Evolutionary conservation across 2,113 vertebrate species (phyloP), one percentile per base, ranked within the genome.

Genomic region (Cygnus buccinator): DNA sequence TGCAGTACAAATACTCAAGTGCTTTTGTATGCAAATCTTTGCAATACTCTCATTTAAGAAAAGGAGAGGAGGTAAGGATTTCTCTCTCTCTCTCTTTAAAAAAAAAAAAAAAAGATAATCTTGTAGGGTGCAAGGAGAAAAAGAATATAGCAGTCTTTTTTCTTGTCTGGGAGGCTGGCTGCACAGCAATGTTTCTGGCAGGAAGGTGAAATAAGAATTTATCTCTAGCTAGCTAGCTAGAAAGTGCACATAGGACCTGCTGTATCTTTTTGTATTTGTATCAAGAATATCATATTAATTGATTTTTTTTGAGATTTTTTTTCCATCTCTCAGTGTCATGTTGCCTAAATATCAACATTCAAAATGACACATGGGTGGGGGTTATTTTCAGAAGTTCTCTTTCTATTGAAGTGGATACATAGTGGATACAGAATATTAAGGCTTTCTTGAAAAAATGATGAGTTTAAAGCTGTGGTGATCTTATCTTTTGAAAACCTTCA

Each of bases 11-110:
- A 93, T 81, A n/a, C 66, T 86, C 52, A 35, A 93, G 88, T 80
- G 86, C 54, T 92, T 93, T 86, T 81, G 59, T 68, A 80, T 91
- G 94, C 83, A 95, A 63, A 93, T 94, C 74, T 66, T 55, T 59
- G 79, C 52, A 70, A 86, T 94, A 17, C 7, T 91, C n/a, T 81
- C 31, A 25, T 70, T 62, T 78, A 39, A 62, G 35, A 37, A 39
- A 75, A 61, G 93, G 71, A 62, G 2, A 21, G 71, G 46, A 73
- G 26, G 57, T 63, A 84, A 93, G 43, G 48, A 66, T 7, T 61
- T 59, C 23, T 29, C 21, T 29, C 3, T 55, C 28, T 26, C 6
- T 11, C 4, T 17, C 7, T 54, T 44, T 11, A 63, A 39, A 62
- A 4, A 31, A 22, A 57, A 71, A 82, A 54, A 28, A 44, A 37